Percentiles rank a stretch among this genome's conserved stretches.
Conservation (phyloP, 2,797 vertebrate genomes). For the Chelon auratus region DNA sequence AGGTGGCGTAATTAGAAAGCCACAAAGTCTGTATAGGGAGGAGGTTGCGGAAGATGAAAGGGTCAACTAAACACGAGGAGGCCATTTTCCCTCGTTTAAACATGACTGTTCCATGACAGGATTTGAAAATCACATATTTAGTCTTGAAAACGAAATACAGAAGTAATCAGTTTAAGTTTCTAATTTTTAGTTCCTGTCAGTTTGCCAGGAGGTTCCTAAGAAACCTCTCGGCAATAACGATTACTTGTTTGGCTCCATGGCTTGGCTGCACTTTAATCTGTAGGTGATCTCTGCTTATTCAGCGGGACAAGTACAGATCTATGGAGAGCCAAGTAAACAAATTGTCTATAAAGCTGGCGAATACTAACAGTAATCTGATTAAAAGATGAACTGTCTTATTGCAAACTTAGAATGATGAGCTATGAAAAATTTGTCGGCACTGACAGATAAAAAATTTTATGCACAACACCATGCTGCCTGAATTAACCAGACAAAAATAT, state of each 20-base stretch:
- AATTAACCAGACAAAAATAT: conserved; percentile 7
- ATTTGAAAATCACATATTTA: conserved; percentile 47
- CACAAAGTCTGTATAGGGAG: background rate
- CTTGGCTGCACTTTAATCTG: conserved; percentile 32
- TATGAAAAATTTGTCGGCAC: conserved; percentile 8
- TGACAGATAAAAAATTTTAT: conserved; percentile 18
- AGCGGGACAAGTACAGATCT: conserved; percentile 33
- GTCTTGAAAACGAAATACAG: conserved; percentile 50
- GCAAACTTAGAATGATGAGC: conserved; percentile 46
- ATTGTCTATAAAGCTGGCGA: conserved; percentile 53
- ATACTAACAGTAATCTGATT: conserved; percentile 72
- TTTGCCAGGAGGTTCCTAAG: conserved; percentile 13
- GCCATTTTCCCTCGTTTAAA: background rate
- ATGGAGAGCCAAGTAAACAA: conserved; percentile 47
- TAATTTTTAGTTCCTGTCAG: conserved; percentile 2
- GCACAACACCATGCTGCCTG: background rate
- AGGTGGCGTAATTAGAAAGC: conserved; percentile 16
- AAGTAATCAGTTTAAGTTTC: conserved; percentile 29
- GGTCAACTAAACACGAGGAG: background rate
- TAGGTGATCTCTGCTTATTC: conserved; percentile 38
- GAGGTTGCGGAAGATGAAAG: conserved; percentile 6
- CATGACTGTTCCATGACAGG: background rate
- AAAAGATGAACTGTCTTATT: conserved; percentile 42
- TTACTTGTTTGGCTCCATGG: conserved; percentile 25
- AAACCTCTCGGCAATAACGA: conserved; percentile 24